phyloP scores from a whole-genome alignment of 2,113 vertebrate species.

The Apteryx owenii region DNA sequence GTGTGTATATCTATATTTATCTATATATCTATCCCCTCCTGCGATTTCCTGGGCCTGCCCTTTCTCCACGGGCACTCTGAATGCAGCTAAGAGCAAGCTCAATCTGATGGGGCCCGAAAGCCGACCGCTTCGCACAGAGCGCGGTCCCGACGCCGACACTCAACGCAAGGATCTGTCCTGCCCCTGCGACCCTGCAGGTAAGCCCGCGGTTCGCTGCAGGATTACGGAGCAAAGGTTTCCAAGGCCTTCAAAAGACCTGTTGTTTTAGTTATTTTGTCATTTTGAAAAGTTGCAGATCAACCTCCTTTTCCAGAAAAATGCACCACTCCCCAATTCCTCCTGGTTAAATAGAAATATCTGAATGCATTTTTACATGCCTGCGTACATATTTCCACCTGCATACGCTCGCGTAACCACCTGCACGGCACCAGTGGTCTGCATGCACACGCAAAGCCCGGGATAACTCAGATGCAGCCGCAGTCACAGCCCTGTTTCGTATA shows the following conservation, averaged over 20 bases:
- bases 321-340: neutral
- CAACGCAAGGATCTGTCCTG: neutral
- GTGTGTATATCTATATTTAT: no score
- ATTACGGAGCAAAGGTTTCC: conserved; percentile 1
- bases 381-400: neutral
- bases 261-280: neutral
- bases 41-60: neutral
- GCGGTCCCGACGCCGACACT: accelerated
- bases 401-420: neutral
- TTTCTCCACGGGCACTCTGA: neutral
- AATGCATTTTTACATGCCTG: neutral
- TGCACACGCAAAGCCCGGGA: accelerated
- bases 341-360: accelerated
- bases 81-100: neutral
- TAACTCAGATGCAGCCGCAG: neutral
- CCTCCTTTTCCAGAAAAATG: neutral
- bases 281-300: neutral
- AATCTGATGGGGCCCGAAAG: accelerated
- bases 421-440: accelerated
- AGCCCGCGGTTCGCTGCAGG: conserved; percentile 33
- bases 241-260: neutral
- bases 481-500: accelerated
- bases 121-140: neutral
- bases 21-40: neutral
- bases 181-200: neutral